A percentile compares a stretch with the other conserved stretches of the same genome.
Conservation (phyloP, 2,888 invertebrate species). For the Lasioglossum marginatum region DNA sequence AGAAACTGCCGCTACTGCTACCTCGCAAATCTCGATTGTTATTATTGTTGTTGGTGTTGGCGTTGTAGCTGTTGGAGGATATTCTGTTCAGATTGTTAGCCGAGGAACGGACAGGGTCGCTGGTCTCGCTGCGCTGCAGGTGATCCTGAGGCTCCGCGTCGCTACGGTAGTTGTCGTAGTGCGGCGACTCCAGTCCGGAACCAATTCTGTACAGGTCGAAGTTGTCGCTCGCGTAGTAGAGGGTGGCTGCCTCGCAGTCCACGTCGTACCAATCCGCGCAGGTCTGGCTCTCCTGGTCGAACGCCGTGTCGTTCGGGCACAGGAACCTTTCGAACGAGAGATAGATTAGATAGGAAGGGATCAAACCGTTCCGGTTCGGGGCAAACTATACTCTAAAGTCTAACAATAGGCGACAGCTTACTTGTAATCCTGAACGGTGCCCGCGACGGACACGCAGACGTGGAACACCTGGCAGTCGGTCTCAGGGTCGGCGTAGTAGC, state of each 20-base stretch:
- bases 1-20: conserved; percentile 79
- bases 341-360: not conserved
- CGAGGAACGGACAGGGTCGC: conserved; percentile 84
- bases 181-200: conserved; percentile 87
- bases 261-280: conserved; percentile 97
- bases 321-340: conserved; percentile 87
- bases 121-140: conserved; percentile 84
- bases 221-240: conserved; percentile 93
- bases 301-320: conserved; percentile 95
- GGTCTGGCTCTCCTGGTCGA: conserved; percentile 96
- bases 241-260: conserved; percentile 92
- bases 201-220: conserved; percentile 94
- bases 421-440: conserved; percentile 84
- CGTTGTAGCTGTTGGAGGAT: conserved; percentile 78
- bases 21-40: conserved; percentile 77
- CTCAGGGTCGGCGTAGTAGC: conserved; percentile 95
- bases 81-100: conserved; percentile 77
- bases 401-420: conserved; percentile 54
- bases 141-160: conserved; percentile 82
- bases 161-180: conserved; percentile 81
- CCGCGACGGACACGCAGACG: conserved; percentile 94
- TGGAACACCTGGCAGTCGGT: conserved; percentile 96
- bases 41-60: conserved; percentile 77
- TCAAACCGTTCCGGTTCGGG: not conserved
- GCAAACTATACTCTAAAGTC: not conserved